phyloP scores from a whole-genome alignment of 2,888 invertebrate genomes.

The Galeruca laticollis region DNA sequence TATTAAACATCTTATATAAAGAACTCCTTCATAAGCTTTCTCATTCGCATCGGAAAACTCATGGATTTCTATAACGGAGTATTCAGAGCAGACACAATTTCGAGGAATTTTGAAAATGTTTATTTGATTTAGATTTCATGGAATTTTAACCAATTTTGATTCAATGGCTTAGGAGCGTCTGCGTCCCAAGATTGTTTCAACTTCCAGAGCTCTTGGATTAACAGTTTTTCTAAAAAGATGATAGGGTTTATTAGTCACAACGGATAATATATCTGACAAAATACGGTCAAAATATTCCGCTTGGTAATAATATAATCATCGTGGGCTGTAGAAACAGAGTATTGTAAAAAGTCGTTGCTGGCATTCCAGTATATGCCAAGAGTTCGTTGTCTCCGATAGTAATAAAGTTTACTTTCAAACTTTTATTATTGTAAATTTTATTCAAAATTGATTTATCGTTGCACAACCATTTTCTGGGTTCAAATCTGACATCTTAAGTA shows the following conservation, averaged over 20 bases:
- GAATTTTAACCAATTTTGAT: too few relatives aligned
- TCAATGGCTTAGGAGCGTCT: constrained; percentile 6
- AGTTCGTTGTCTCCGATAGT: constrained; percentile 32
- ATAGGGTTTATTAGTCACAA: constrained; percentile 31
- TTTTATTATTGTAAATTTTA: constrained; percentile 7
- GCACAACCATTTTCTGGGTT: constrained; percentile 30
- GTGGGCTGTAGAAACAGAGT: constrained; percentile 8
- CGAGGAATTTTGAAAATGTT: too few relatives aligned
- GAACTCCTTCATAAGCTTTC: too few relatives aligned
- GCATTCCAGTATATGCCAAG: constrained; percentile 38
- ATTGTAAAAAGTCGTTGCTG: constrained; percentile 29
- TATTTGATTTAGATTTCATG: too few relatives aligned
- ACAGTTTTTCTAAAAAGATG: constrained; percentile 31
- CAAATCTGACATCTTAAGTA: constrained; percentile 29
- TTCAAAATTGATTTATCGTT: constrained; percentile 5
- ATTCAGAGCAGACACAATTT: too few relatives aligned
- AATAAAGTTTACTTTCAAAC: constrained; percentile 26
- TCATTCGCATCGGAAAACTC: too few relatives aligned
- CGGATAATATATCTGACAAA: constrained; percentile 35
- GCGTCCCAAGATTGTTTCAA: constrained; percentile 34
- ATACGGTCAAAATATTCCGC: constrained; percentile 31
- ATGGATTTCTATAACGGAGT: too few relatives aligned
- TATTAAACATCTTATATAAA: too few relatives aligned
- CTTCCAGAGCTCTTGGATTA: constrained; percentile 35
- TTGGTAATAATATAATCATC: constrained; percentile 22